Evolutionary conservation across 37 sponge, comb jelly and placozoan genomes (phyloP).

Genomic region (Aphrocallistes beatrix): DNA sequence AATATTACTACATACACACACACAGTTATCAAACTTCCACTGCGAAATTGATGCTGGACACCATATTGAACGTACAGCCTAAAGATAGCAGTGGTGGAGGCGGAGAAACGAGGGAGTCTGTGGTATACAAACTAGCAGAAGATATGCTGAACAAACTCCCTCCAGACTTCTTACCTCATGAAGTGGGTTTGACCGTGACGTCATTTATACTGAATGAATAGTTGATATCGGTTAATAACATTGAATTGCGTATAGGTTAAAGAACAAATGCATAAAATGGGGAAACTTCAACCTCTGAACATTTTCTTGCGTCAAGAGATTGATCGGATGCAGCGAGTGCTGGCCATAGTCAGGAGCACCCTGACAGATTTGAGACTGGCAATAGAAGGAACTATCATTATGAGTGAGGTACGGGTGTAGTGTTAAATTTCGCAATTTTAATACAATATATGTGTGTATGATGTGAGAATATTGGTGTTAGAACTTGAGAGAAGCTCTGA

Average conservation of each 20-base stretch:
- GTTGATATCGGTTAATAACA: too few species aligned
- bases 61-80: conserved; percentile 92
- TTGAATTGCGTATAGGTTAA: conserved; percentile 76
- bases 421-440: background rate
- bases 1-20: background rate
- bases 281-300: conserved; percentile 87
- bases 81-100: conserved; percentile 92
- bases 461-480: background rate
- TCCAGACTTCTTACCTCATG: conserved; percentile 85
- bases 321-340: conserved; percentile 97
- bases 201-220: background rate
- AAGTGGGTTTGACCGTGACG: conserved; percentile 40
- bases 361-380: conserved; percentile 83
- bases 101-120: conserved; percentile 95
- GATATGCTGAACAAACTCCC: conserved; percentile 96
- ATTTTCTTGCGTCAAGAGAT: conserved; percentile 98
- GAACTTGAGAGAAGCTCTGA: conserved; percentile 84
- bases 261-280: conserved; percentile 84
- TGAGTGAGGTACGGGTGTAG: conserved; percentile 74
- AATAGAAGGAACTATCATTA: conserved; percentile 99
- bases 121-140: conserved; percentile 64
- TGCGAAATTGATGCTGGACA: conserved; percentile 85
- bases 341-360: conserved; percentile 58
- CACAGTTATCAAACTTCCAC: conserved; percentile 82
- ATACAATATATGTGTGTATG: background rate